Evolutionary conservation across 1,140 invertebrate genomes (phyloP), one percentile per base, ranked within the genome.

Genomic region (Drosophila murphyi): DNA sequence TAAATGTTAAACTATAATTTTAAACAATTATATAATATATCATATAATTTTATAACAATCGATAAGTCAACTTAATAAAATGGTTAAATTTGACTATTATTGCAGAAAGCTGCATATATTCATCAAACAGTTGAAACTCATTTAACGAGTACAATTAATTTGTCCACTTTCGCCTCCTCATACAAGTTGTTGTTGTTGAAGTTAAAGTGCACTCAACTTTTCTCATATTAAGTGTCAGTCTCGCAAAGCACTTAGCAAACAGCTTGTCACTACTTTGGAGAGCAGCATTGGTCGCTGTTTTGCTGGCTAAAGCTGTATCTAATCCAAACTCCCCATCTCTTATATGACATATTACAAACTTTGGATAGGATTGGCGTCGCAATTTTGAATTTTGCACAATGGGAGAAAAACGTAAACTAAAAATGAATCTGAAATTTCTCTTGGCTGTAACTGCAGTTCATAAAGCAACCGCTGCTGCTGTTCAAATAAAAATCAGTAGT

Each of bases 401-500:
- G 20, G 20, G 20, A 20, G 20, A 20, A 20, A 20, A 20, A 0
- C 20, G 20, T 20, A 48, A 41, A 56, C 41, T 63, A 39, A 71
- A 64, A 52, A 56, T 32, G 31, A 34, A 39, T 59, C n/a, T 5
- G 28, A 32, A 20, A 20, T 20, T 20, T 20, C 20, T 20, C 20
- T 20, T 59, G 45, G 31, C 37, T 59, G 56, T 45, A 59, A 45
- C 41, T 59, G 56, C 56, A 59, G 39, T 39, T 59, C 56, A 59
- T 59, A 43, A 61, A 56, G 28, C 41, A 39, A n/a, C 4, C 45
- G 45, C 31, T n/a, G 28, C 31, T 67, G 20, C 48, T 72, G 48
- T 54, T 74, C 48, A 83, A 83, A 83, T 79, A 67, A 65, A 80
- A 83, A 83, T 72, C 77, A 76, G 78, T 68, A 82, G 78, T 72